Percentiles rank a stretch among this genome's conserved stretches.
Evolutionary conservation across 2,888 invertebrate species (phyloP).

Genomic region (Chymomyza amoena): DNA sequence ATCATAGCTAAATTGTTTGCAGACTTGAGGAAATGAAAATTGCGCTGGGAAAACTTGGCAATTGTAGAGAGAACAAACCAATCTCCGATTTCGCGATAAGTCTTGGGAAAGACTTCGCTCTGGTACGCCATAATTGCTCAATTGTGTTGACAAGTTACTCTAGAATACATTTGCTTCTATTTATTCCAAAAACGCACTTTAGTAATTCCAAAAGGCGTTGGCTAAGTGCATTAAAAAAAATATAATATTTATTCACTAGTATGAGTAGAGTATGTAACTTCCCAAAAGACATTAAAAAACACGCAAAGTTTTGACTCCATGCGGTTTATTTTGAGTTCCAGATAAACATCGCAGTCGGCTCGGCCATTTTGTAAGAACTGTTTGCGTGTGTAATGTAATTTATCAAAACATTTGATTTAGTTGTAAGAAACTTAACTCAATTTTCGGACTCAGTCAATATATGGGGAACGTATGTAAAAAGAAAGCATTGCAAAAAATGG

Average conservation of each 20-base stretch:
- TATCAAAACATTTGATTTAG: conserved; percentile 69
- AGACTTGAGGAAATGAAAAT: conserved; percentile 38
- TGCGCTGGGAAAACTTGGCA: conserved; percentile 16
- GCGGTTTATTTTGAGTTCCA: background rate
- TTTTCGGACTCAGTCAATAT: conserved; percentile 24
- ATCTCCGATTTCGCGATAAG: background rate
- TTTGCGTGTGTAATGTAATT: conserved; percentile 63
- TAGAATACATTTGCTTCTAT: background rate
- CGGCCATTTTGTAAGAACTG: conserved; percentile 62
- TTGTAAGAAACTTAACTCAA: conserved; percentile 62
- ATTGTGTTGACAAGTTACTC: conserved; percentile 47
- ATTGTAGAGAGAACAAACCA: background rate
- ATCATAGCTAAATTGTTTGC: conserved; percentile 48
- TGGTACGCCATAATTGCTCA: conserved; percentile 39
- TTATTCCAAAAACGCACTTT: background rate
- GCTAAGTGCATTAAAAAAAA: conserved; percentile 31
- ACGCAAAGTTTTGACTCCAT: conserved; percentile 36
- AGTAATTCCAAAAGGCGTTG: background rate
- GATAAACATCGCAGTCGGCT: conserved; percentile 55
- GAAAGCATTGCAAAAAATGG: conserved; percentile 22
- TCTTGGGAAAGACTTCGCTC: background rate
- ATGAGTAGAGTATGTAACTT: background rate
- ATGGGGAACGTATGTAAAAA: background rate
- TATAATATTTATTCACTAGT: conserved; percentile 18
- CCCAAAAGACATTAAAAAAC: conserved; percentile 43